A percentile compares a stretch with the other conserved stretches of the same genome.
Conservation (phyloP, 1,140 invertebrate genomes). For the Globodera rostochiensis region DNA sequence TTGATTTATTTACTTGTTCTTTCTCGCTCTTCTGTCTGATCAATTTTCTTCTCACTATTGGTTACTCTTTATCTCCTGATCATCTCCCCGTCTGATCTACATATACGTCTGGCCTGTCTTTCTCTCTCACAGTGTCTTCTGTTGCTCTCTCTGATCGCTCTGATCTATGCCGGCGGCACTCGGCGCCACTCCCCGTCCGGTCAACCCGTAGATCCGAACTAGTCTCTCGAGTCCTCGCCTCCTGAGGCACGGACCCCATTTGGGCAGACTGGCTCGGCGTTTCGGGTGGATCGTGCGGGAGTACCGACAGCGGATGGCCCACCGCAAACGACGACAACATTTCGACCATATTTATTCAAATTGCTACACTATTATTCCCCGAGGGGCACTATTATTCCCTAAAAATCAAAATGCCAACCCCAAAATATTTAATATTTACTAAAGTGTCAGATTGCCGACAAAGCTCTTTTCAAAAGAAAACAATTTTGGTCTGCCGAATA, state of each 20-base stretch:
- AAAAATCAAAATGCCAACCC: background rate
- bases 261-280: slow-evolving; percentile 52
- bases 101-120: background rate
- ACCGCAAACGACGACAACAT: background rate
- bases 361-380: background rate
- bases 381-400: background rate
- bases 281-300: slow-evolving; percentile 46
- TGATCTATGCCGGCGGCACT: background rate
- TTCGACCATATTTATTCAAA: background rate
- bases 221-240: slow-evolving; percentile 47
- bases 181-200: slow-evolving; percentile 6
- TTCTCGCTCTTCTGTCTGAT: background rate
- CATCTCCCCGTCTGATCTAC: background rate
- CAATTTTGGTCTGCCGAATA: too few species aligned
- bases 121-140: background rate
- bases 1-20: background rate
- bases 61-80: background rate
- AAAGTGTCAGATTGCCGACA: too few species aligned
- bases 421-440: too few species aligned
- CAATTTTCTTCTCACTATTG: background rate
- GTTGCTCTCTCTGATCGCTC: background rate
- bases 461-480: too few species aligned
- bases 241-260: slow-evolving; percentile 1
- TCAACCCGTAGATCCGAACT: slow-evolving; percentile 64
- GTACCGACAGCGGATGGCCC: background rate